Evolutionary conservation across 2,113 vertebrate species (phyloP).

Genomic region (Colius striatus): DNA sequence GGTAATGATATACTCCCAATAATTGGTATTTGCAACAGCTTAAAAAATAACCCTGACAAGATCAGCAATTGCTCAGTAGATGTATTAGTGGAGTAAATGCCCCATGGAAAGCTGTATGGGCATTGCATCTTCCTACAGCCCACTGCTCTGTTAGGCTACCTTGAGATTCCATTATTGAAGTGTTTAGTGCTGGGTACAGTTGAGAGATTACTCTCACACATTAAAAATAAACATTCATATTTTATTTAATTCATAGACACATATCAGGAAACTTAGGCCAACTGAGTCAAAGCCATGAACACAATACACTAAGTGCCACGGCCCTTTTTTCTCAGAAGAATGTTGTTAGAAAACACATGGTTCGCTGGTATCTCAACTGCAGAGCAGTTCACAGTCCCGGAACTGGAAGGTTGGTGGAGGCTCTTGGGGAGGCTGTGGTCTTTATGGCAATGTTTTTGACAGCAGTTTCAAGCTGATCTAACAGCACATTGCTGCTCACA

Average conservation of each 20-base stretch:
- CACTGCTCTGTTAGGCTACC: not conserved
- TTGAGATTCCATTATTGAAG: not conserved
- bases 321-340: not conserved
- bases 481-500: not conserved
- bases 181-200: not conserved
- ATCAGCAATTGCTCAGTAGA: not conserved
- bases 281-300: not conserved
- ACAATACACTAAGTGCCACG: fast-evolving
- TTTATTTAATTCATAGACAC: not conserved
- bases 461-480: not conserved
- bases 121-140: not conserved
- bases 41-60: not conserved
- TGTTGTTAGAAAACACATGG: not conserved
- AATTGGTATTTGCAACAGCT: not conserved
- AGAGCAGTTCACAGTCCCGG: not conserved
- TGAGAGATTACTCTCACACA: not conserved
- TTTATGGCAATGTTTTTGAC: fast-evolving
- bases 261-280: not conserved
- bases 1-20: not conserved
- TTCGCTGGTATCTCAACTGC: fast-evolving
- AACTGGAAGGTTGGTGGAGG: not conserved
- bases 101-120: not conserved
- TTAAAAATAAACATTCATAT: not conserved
- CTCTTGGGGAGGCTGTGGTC: fast-evolving
- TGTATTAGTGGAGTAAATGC: too few relatives aligned